Conservation (phyloP, 2,888 invertebrate genomes). For the Drosophila putrida region DNA sequence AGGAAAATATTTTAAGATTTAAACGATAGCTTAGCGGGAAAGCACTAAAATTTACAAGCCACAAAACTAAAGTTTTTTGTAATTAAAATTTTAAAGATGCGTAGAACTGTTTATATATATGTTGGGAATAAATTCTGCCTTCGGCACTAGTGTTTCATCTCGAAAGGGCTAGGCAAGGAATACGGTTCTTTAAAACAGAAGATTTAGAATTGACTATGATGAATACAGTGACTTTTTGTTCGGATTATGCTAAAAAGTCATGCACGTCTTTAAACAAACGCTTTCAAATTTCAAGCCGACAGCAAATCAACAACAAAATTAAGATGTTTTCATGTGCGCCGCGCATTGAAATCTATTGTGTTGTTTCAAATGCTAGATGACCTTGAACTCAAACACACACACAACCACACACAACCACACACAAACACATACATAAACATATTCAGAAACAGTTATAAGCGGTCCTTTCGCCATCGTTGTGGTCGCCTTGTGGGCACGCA, state of each 20-base stretch:
- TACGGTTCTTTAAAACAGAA: background rate
- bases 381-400: constrained; percentile 82
- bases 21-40: no score
- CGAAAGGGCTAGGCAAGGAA: background rate
- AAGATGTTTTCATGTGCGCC: constrained; percentile 65
- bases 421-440: constrained; percentile 18
- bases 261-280: constrained; percentile 8
- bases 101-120: no score
- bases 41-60: no score
- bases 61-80: no score
- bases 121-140: no score
- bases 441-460: constrained; percentile 49
- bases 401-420: constrained; percentile 30
- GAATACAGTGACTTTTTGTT: background rate
- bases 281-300: constrained; percentile 28
- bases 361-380: constrained; percentile 84
- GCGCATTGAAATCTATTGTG: constrained; percentile 72
- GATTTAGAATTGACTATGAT: background rate
- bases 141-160: no score
- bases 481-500: constrained; percentile 75
- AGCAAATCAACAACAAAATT: constrained; percentile 37
- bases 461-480: constrained; percentile 53
- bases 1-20: no score
- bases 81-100: no score
- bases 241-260: constrained; percentile 2